Evolutionary conservation across 2,888 invertebrate genomes (phyloP).

Genomic region (Drosophila pegasa): DNA sequence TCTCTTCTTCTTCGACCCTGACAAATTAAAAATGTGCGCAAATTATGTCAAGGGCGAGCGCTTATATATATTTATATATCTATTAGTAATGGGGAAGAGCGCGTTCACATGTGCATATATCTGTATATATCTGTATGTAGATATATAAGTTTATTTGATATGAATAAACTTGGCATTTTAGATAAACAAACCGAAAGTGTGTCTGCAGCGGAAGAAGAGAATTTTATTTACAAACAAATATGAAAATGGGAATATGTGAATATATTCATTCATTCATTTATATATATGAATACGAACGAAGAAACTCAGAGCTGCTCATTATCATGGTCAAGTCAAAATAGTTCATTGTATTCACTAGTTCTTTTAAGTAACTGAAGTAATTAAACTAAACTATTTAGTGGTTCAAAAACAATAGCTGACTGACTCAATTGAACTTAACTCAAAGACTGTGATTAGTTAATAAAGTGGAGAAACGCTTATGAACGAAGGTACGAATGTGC

Average conservation of each 20-base stretch:
- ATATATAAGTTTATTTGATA: slow-evolving; percentile 12
- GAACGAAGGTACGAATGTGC: background rate
- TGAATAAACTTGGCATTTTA: slow-evolving; percentile 30
- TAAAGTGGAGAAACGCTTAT: background rate
- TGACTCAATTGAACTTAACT: background rate
- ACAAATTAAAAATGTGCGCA: slow-evolving; percentile 3
- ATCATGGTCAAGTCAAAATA: background rate
- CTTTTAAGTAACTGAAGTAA: background rate
- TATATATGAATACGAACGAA: background rate
- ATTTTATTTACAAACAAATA: slow-evolving; percentile 38
- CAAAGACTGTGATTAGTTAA: too few species aligned
- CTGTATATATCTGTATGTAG: background rate
- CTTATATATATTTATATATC: slow-evolving; percentile 11
- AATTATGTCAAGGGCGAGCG: slow-evolving; percentile 55
- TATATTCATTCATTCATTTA: slow-evolving; percentile 3
- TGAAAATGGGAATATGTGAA: slow-evolving; percentile 5
- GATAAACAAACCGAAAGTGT: slow-evolving; percentile 39
- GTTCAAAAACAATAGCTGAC: too few species aligned
- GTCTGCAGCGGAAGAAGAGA: slow-evolving; percentile 19
- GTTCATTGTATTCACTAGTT: background rate
- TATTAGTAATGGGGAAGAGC: slow-evolving; percentile 9
- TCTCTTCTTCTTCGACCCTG: background rate
- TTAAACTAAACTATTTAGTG: too few species aligned
- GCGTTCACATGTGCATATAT: slow-evolving; percentile 2
- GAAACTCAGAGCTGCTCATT: background rate